These are phyloP conservation scores for Hololepta plana DNA, from an alignment of 2,888 invertebrate species.

Conservation along the genomic window DNA sequence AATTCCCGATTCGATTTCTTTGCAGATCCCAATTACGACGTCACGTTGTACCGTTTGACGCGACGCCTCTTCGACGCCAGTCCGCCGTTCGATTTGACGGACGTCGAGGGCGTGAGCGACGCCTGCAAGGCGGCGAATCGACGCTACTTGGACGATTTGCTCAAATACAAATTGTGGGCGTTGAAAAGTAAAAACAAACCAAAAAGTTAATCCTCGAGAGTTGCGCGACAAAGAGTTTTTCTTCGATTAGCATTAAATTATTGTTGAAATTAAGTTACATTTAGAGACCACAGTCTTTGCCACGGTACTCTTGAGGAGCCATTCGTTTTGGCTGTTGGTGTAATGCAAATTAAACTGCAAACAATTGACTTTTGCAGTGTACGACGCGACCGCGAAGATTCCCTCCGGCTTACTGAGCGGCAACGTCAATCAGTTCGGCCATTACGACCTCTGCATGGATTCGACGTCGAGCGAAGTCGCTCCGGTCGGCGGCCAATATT, in stretches of 20 bases:
- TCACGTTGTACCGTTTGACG: slow-evolving; percentile 16
- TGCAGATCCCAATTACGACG: slow-evolving; percentile 19
- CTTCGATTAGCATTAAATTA: not conserved
- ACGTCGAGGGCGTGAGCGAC: slow-evolving; percentile 16
- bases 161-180: slow-evolving; percentile 24
- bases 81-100: slow-evolving; percentile 23
- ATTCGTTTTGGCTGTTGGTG: not conserved
- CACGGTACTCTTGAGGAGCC: not conserved
- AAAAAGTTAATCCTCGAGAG: too few species aligned
- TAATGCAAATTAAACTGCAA: not conserved
- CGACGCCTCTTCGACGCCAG: slow-evolving; percentile 15
- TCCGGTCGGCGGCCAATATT: slow-evolving; percentile 40
- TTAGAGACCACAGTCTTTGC: too few species aligned
- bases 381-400: slow-evolving; percentile 26
- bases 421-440: slow-evolving; percentile 26
- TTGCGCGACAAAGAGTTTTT: slow-evolving; percentile 1
- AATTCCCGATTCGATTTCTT: too few species aligned
- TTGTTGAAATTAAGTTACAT: too few species aligned
- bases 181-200: slow-evolving; percentile 21
- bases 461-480: slow-evolving; percentile 14
- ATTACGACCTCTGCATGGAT: slow-evolving; percentile 25
- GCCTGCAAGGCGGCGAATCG: slow-evolving; percentile 20
- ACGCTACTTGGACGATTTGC: slow-evolving; percentile 19
- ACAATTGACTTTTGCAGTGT: slow-evolving; percentile 20
- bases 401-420: slow-evolving; percentile 26